Conservation (phyloP, 2,888 invertebrate species). For the Ditula angustiorana region DNA sequence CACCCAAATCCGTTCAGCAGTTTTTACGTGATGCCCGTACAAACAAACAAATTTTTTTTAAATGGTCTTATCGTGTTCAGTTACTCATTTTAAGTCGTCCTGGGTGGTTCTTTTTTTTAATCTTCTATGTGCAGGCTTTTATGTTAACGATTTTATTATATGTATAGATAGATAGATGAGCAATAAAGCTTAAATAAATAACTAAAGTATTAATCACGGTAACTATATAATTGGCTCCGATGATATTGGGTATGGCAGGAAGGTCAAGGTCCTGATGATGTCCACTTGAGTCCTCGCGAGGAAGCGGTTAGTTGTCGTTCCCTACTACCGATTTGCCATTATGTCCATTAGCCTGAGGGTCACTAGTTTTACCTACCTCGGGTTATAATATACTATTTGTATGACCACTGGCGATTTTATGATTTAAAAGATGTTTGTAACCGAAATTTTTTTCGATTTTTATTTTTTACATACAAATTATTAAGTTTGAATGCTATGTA, state of each 20-base stretch:
- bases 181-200: too few relatives aligned
- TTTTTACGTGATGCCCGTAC: too few relatives aligned
- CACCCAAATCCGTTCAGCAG: not conserved
- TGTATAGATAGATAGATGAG: not conserved
- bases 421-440: not conserved
- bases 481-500: too few relatives aligned
- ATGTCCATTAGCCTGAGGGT: constrained; percentile 48
- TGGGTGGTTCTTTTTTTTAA: too few relatives aligned
- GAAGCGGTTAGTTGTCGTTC: constrained; percentile 56
- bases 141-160: too few relatives aligned
- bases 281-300: constrained; percentile 50
- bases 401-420: not conserved
- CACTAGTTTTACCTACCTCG: constrained; percentile 35
- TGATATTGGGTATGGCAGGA: constrained; percentile 35
- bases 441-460: too few relatives aligned
- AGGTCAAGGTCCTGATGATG: constrained; percentile 45
- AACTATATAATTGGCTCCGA: constrained; percentile 34
- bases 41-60: too few relatives aligned
- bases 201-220: constrained; percentile 25
- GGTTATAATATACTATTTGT: not conserved
- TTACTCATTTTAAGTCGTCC: too few relatives aligned
- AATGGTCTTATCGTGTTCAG: too few relatives aligned
- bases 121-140: too few relatives aligned
- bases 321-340: constrained; percentile 52
- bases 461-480: too few relatives aligned